Conservation (phyloP, 2,888 invertebrate genomes). For the Caenorhabditis parvicauda region DNA sequence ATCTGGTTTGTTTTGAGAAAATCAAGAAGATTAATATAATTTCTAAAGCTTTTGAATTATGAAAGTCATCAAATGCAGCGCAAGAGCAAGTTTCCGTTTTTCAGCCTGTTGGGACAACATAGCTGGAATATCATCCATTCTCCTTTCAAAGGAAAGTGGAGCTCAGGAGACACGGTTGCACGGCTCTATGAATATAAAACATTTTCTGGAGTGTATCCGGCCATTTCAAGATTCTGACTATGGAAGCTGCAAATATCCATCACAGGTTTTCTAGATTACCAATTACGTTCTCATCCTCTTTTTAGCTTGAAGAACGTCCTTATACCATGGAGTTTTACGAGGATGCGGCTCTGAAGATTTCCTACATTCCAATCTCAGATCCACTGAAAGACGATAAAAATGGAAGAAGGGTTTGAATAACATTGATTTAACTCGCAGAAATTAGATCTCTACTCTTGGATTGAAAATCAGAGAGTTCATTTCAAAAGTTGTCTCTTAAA, state of each 20-base stretch:
- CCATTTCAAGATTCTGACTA: conserved; percentile 58
- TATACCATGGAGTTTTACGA: conserved; percentile 36
- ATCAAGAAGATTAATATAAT: neutral
- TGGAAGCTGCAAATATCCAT: conserved; percentile 43
- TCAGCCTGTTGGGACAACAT: conserved; percentile 54
- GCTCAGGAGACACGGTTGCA: conserved; percentile 47
- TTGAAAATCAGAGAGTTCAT: no score
- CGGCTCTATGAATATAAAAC: conserved; percentile 50
- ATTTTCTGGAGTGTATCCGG: conserved; percentile 52
- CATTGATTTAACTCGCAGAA: no score
- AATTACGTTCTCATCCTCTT: neutral
- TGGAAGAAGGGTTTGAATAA: neutral
- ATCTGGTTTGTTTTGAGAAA: conserved; percentile 24
- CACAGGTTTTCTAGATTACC: conserved; percentile 17
- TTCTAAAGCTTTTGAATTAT: neutral
- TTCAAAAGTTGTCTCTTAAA: no score
- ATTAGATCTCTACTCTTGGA: no score
- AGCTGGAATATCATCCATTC: conserved; percentile 53
- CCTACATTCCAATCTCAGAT: conserved; percentile 36
- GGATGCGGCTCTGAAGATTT: conserved; percentile 35
- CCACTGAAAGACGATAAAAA: conserved; percentile 9
- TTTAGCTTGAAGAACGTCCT: conserved; percentile 41
- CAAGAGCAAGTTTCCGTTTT: no score
- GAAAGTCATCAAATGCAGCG: no score
- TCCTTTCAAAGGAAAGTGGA: conserved; percentile 47